Evolutionary conservation across 2,113 vertebrate species (phyloP), one percentile per base, ranked within the genome.

Genomic region (Melierax canorus): DNA sequence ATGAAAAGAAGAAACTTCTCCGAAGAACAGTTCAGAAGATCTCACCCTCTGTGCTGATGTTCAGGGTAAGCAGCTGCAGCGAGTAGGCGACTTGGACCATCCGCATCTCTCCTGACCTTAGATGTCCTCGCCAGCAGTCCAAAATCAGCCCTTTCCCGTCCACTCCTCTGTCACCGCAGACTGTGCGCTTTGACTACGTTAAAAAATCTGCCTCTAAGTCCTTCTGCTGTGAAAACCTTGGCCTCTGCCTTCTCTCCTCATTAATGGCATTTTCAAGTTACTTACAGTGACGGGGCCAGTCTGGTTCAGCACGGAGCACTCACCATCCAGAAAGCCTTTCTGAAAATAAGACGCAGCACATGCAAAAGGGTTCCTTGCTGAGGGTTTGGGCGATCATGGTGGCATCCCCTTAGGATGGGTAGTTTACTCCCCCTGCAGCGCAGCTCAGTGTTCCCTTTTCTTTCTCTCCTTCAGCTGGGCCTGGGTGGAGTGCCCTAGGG

Each of bases 301-400:
- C 45, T 71, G 68, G 36, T 7, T 88, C 82, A 83, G 71, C 50
- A 46, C 0, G 2, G 39, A 94, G 67, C 41, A 26, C 15, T 30
- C 80, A 27, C 21, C 23, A 7, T 17, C 53, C 71, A 51, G 60
- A 89, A 76, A 68, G 23, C 24, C n/a, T 4, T 83, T 53, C 67
- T 55, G 59, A 88, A 92, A 88, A 68, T 8, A 43, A 81, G 32
- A 41, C 7, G 4, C 5, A 8, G 51, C 58, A 39, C 5, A 8
- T 0, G 1, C 27, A 68, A 81, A 55, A 77, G 9, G 29, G 13
- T 9, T 32, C 17, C 22, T 72, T 20, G 41, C 34, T 0, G 0
- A 60, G 69, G 24, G 15, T 43, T 38, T 41, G 22, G 43, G n/a
- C 59, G 66, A 24, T 36, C 48, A 6, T 7, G 17, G 30, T 29